Base-by-base conservation (phyloP, 2,113 vertebrate genomes). In the Osmerus mordax region DNA sequence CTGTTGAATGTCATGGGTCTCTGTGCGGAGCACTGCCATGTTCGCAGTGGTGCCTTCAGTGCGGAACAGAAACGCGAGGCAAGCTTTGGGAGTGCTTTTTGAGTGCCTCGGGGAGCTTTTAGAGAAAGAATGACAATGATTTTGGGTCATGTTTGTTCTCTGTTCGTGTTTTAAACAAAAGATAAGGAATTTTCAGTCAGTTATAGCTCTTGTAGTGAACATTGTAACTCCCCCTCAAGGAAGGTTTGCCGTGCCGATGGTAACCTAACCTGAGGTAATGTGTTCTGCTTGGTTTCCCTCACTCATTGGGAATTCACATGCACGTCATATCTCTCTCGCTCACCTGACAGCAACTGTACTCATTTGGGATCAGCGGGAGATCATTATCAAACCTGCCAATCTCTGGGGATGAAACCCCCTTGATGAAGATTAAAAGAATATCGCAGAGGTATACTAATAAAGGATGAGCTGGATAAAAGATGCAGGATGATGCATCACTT, bases 1-100 rank as follows among this genome's bases (percentile, higher is more conserved):
- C 76, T 75, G 76, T 18, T 67, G 47, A 28, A 28, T 28, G 25
- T 28, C 25, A 71, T 73, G 69, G 69, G 68, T 59, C 16, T 63
- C 12, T 64, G 67, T 12, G 16, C 76, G 83, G 76, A 84, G 6
- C 0, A 0, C 7, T 47, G 41, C 7, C 41, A 11, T 47, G 12
- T 18, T 56, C 13, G 52, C 63, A 52, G 77, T 80, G 82, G 77
- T 18, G 67, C 60, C 65, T 65, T 60, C 80, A 55, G 80, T 52
- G 79, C 77, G 16, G 74, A 84, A 81, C 70, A 83, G 81, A 83
- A 74, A 78, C 69, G 71, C 80, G 70, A 56, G 65, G 41, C 41
- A 47, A 47, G 41, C 41, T 47, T 47, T 47, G 41, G 41, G 41
- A 47, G 41, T 47, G 41, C 41, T 47, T 47, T 47, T 47, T 47